Base-by-base conservation (phyloP, 2,113 vertebrate species). In the Pelobates fuscus region DNA sequence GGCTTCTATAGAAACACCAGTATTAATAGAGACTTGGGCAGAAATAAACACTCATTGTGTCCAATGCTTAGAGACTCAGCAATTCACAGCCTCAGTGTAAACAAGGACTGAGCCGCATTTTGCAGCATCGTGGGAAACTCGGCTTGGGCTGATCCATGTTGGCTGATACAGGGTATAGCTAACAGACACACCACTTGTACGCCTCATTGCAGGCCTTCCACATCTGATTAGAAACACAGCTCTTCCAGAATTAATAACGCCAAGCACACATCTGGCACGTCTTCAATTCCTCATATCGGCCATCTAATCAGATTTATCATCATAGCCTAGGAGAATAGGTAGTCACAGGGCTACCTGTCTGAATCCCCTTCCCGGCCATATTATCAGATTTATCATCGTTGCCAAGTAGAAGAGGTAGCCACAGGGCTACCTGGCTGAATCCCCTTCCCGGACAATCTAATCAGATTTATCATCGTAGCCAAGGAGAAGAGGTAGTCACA, bases 331-430 rank as follows among this genome's bases (percentile, higher is more conserved):
- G 6, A 15, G 44, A 41, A 0, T 2, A 79, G 32, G n/a, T 62
- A 62, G 70, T 62, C 29, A n/a, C 52, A 41, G 55, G 27, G 64
- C 18, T 55, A 73, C 68, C 78, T 24, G 32, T 68, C 66, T 76
- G n/a, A n/a, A n/a, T n/a, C n/a, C n/a, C n/a, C n/a, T n/a, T n/a
- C n/a, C n/a, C n/a, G n/a, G n/a, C n/a, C n/a, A n/a, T n/a, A n/a
- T n/a, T n/a, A n/a, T n/a, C n/a, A n/a, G n/a, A n/a, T n/a, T n/a
- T n/a, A n/a, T n/a, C n/a, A n/a, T n/a, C n/a, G n/a, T n/a, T n/a
- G n/a, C 23, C 66, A 41, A 27, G 59, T n/a, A n/a, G n/a, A n/a
- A n/a, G n/a, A n/a, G n/a, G n/a, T n/a, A n/a, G n/a, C n/a, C n/a
- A n/a, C 24, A 0, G 77, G 1, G 0, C 49, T 18, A 21, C 49